Percentiles rank a stretch among this genome's conserved stretches.
These are phyloP conservation scores for Galaxias olidus DNA, from an alignment of 2,797 vertebrate species.

Conservation along the genomic window DNA sequence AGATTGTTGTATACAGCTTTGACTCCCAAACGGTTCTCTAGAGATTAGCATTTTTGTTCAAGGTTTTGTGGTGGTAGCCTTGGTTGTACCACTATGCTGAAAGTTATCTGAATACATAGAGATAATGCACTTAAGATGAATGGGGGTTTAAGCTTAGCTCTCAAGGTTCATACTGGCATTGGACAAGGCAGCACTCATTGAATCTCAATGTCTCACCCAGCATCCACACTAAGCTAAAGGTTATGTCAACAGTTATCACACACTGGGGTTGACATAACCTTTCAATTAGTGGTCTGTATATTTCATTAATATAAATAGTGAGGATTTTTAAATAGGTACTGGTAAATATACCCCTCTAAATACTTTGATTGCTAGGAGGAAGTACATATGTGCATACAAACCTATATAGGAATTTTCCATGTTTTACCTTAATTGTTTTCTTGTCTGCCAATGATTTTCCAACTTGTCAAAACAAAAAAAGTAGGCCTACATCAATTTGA, in stretches of 20 bases:
- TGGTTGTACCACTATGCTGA: constrained; percentile 34
- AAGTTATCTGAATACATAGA: constrained; percentile 40
- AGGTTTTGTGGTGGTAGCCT: constrained; percentile 27
- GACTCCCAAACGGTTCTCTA: background rate
- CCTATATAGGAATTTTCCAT: no score
- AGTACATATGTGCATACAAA: no score
- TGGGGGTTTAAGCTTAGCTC: constrained; percentile 34
- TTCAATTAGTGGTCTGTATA: background rate
- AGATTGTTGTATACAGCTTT: background rate
- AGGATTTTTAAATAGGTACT: no score
- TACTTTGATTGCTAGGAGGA: no score
- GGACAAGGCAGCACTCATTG: constrained; percentile 33
- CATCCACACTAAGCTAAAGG: constrained; percentile 19
- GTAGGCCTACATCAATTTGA: no score
- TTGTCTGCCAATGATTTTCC: no score
- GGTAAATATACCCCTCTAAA: no score
- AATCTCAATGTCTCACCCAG: constrained; percentile 23
- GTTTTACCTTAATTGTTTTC: no score
- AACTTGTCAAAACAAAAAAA: no score
- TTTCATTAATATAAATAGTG: no score
- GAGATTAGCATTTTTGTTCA: background rate
- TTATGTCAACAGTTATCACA: background rate
- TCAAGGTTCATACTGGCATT: constrained; percentile 30
- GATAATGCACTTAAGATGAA: constrained; percentile 47
- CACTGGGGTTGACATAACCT: background rate